Percentiles rank a stretch among this genome's conserved stretches.
Conservation (phyloP, 2,888 invertebrate species). For the Heliconius ethilla region DNA sequence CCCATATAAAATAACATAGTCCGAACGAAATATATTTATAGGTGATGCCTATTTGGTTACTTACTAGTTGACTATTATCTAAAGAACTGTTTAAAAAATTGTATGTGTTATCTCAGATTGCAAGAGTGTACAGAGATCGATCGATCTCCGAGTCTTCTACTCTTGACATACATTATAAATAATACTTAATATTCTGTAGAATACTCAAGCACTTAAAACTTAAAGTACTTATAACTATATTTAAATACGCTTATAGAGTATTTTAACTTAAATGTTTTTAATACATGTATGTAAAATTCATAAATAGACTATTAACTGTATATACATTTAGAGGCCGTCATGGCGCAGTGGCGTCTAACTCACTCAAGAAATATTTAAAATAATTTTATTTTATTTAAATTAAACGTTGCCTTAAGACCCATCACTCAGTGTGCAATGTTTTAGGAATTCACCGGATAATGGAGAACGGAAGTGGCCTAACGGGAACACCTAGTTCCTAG, state of each 20-base stretch:
- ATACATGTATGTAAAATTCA: no score
- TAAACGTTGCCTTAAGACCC: neutral
- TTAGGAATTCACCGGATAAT: neutral
- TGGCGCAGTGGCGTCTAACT: no score
- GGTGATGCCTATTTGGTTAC: no score
- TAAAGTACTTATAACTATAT: neutral
- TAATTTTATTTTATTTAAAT: no score
- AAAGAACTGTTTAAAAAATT: neutral
- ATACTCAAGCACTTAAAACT: neutral
- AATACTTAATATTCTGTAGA: neutral
- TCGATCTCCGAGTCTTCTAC: neutral
- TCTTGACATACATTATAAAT: slow-evolving; percentile 4
- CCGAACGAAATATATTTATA: neutral
- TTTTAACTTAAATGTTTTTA: neutral
- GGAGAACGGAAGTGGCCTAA: neutral
- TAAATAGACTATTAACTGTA: no score
- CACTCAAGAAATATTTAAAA: no score
- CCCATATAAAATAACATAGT: no score
- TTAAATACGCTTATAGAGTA: neutral
- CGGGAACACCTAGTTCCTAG: neutral
- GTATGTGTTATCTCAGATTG: neutral
- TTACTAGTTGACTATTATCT: neutral
- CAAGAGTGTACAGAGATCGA: neutral
- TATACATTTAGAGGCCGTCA: no score
- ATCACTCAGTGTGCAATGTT: neutral